Percentiles rank a stretch among this genome's conserved stretches.
These are phyloP conservation scores for Lutjanus erythropterus DNA, from an alignment of 2,113 vertebrate species.

Conservation along the genomic window DNA sequence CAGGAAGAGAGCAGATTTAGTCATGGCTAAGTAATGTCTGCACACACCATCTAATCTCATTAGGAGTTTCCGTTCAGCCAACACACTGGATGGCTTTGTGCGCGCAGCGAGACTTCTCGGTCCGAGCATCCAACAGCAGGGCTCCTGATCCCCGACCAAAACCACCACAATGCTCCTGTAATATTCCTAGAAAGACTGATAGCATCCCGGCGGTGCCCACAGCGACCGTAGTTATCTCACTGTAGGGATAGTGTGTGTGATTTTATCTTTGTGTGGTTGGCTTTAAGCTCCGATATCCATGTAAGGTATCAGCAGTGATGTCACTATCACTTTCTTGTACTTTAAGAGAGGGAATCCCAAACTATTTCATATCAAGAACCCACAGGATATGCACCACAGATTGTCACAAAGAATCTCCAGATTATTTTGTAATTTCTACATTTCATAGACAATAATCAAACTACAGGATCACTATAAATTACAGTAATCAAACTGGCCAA, in stretches of 20 bases:
- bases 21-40: slow-evolving; percentile 98
- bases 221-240: not conserved
- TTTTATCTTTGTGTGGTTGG: not conserved
- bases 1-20: slow-evolving; percentile 96
- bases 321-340: not conserved
- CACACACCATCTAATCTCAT: slow-evolving; percentile 97
- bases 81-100: slow-evolving; percentile 96
- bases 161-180: slow-evolving; percentile 26
- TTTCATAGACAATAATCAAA: too few species aligned
- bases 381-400: too few species aligned
- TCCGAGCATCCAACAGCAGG: slow-evolving; percentile 63
- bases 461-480: too few species aligned
- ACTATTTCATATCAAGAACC: too few species aligned
- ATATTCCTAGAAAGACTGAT: slow-evolving; percentile 49
- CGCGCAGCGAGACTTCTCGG: slow-evolving; percentile 66
- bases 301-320: not conserved
- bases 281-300: not conserved
- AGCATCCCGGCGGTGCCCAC: slow-evolving; percentile 17
- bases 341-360: too few species aligned
- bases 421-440: too few species aligned
- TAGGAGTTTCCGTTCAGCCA: slow-evolving; percentile 95
- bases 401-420: too few species aligned
- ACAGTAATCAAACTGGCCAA: too few species aligned
- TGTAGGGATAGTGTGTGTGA: not conserved
- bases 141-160: slow-evolving; percentile 33